Base-by-base conservation (phyloP, 2,797 vertebrate species). In the Orestias chungarensis region DNA sequence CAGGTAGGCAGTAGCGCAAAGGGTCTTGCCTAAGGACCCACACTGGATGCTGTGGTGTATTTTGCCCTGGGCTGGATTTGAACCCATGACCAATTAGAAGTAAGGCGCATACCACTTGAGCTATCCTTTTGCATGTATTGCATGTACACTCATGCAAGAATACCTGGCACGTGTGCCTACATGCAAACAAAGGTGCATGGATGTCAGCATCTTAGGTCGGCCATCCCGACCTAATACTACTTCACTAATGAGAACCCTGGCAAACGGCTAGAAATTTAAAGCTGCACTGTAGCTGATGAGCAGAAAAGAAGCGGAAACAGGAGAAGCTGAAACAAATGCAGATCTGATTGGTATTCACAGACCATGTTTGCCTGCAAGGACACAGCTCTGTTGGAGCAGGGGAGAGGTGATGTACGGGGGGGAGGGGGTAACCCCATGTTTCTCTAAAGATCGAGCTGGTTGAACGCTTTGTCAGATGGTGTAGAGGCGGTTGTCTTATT, bases 281-380 rank as follows among this genome's bases (percentile, higher is more conserved):
- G 70, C 29, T 35, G 49, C 31, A 25, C 3, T n/a, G 55, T 73
- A 67, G 59, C 17, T 47, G 65, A 70, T 29, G 18, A 67, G 25
- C 61, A 52, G 75, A 82, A 50, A 2, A 20, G 66, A 76, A 57
- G 55, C 77, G 80, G 82, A 85, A 84, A 86, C 62, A 10, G 64
- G 79, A 86, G 85, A 85, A 75, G 74, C 74, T 81, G 73, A 85
- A 82, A 80, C 59, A 46, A 68, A 40, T 86, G 73, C 84, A 87
- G 82, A 81, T 84, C 87, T 85, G 84, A 82, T 88, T 84, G 86
- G 84, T 84, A 90, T 87, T 85, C 89, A 84, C 71, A 82, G 79
- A 42, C 20, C 0, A 74, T 73, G 46, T 79, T 79, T 11, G 69
- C 82, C 78, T 86, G 76, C 76, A 75, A 69, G 47, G 71, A 82